These are phyloP conservation scores for Balaeniceps rex DNA, from an alignment of 2,113 vertebrate genomes.

Conservation along the genomic window DNA sequence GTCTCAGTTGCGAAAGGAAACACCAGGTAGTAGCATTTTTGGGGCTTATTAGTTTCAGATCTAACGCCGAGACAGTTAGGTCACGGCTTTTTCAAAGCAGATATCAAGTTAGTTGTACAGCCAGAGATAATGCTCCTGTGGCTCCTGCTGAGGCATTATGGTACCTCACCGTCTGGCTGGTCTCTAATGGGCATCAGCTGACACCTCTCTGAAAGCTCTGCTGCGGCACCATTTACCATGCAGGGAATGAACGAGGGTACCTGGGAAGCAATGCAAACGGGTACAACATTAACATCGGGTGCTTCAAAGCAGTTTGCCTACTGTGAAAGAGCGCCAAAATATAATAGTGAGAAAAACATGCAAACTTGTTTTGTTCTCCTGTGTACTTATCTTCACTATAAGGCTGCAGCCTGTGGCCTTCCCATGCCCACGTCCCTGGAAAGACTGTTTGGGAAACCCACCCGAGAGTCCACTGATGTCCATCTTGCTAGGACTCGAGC, in stretches of 20 bases:
- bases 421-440: background rate
- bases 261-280: background rate
- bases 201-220: background rate
- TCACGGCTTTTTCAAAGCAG: background rate
- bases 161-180: background rate
- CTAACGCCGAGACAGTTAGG: background rate
- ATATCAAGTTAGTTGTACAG: background rate
- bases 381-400: too few relatives aligned
- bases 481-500: background rate
- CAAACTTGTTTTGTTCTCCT: background rate
- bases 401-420: background rate
- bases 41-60: background rate
- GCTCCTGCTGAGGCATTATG: background rate
- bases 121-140: background rate
- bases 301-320: background rate
- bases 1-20: background rate
- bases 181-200: background rate
- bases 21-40: background rate
- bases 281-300: accelerated
- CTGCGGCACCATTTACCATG: background rate
- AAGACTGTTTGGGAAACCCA: background rate
- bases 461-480: background rate
- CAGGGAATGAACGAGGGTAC: background rate
- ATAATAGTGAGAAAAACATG: background rate
- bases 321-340: background rate